These are phyloP conservation scores for Macaca mulatta DNA, from an alignment of 2,113 vertebrate species.

Conservation along the genomic window DNA sequence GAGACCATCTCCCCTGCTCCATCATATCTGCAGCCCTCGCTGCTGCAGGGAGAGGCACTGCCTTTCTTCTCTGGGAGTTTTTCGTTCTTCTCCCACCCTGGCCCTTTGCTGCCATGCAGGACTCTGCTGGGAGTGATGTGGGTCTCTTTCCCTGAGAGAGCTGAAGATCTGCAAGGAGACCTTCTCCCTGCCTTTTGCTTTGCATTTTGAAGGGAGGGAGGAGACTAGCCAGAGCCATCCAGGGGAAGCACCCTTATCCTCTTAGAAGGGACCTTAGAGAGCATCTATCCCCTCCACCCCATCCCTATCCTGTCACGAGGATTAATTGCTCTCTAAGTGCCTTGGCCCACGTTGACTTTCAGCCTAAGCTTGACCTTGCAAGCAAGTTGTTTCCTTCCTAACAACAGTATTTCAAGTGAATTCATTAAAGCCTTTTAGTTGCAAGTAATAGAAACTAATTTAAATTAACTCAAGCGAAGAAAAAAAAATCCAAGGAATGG, in stretches of 20 bases:
- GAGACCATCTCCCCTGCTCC: neutral
- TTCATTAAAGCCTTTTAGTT: neutral
- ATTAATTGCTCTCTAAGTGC: neutral
- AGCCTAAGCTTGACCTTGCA: neutral
- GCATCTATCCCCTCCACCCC: neutral
- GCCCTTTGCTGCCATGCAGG: accelerated
- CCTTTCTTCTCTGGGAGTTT: neutral
- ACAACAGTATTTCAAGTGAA: neutral
- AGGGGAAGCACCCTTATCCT: neutral
- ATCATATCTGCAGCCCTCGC: neutral
- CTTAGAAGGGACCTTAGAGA: neutral
- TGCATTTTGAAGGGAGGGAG: neutral
- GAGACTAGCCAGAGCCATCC: neutral
- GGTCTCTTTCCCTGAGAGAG: neutral
- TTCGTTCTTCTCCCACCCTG: neutral
- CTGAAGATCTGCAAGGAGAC: neutral
- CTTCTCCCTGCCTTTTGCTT: neutral
- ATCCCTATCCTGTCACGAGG: neutral
- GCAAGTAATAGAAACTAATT: neutral
- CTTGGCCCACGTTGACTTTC: neutral
- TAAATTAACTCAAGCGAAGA: neutral
- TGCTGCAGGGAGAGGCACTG: neutral
- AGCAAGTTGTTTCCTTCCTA: neutral
- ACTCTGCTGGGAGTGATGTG: neutral
- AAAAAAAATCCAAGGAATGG: neutral